Base-by-base conservation (phyloP, 2,113 vertebrate species). In the Muntiacus reevesi region DNA sequence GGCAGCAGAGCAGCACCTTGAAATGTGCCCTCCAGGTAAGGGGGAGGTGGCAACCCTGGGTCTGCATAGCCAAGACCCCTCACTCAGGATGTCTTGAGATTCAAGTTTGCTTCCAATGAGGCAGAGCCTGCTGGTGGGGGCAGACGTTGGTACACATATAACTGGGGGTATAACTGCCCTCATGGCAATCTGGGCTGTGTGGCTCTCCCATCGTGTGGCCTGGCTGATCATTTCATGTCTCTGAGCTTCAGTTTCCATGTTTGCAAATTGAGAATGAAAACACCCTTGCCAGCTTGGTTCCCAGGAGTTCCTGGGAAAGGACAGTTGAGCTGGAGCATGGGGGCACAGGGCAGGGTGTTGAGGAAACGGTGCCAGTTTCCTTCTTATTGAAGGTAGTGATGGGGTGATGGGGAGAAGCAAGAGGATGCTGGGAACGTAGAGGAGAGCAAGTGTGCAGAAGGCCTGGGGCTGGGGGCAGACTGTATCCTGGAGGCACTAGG, bases 1-100 rank as follows among this genome's bases (percentile, higher is more conserved):
- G 14, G 27, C n/a, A 30, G 30, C 2, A n/a, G 5, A 10, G 27
- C 19, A 71, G 11, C 25, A 12, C 15, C 55, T 59, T 0, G 2
- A 59, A 85, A 43, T 16, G 36, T 43, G 36, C 9, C 36, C 55
- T 30, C 8, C 55, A 43, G 36, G 25, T 43, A 28, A 57, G 54
- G 54, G n/a, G 36, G 54, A 40, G 54, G 54, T 6, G 25, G 55
- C 54, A 85, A 55, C 54, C 82, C 14, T n/a, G 23, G 7, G 21
- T 14, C 36, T 59, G 36, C 36, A 4, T 43, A 27, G 19, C 36
- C 16, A 57, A 28, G 36, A 36, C 54, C 36, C 15, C 25, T 16
- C n/a, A 28, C 25, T 43, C 25, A 5, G n/a, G n/a, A 6, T 11
- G 52, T 85, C 54, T 85, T 28, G 54, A 43, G 82, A 43, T 57